Conservation (phyloP, 2,888 invertebrate species). For the Copidosoma aretas region DNA sequence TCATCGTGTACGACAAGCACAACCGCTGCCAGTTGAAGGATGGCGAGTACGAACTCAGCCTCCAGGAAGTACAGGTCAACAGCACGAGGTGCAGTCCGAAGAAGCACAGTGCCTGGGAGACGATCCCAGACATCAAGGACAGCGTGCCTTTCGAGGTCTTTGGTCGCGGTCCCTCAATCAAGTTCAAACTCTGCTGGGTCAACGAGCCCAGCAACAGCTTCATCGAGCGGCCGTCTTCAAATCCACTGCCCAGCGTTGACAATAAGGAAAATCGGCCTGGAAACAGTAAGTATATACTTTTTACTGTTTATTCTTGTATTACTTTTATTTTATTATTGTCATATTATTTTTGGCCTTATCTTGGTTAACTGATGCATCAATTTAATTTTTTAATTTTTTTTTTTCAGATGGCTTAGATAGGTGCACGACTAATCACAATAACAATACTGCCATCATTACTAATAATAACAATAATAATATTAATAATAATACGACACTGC, state of each 20-base stretch:
- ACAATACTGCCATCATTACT: conserved; percentile 56
- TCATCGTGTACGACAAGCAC: conserved; percentile 89
- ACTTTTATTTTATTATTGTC: conserved; percentile 13
- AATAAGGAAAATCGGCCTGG: conserved; percentile 63
- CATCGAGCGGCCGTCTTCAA: conserved; percentile 70
- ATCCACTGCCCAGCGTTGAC: conserved; percentile 56
- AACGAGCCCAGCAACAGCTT: conserved; percentile 73
- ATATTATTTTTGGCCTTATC: not conserved
- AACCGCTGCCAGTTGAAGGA: conserved; percentile 85
- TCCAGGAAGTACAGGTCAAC: conserved; percentile 72
- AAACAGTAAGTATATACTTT: conserved; percentile 48
- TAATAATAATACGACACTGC: conserved; percentile 58
- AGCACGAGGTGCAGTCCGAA: conserved; percentile 67
- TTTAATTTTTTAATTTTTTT: conserved; percentile 1
- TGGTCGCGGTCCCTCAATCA: conserved; percentile 80
- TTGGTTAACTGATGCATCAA: not conserved
- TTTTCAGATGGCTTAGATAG: conserved; percentile 46
- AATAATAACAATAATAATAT: conserved; percentile 57
- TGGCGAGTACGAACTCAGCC: conserved; percentile 87
- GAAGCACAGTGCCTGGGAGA: conserved; percentile 77
- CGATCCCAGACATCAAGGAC: conserved; percentile 67
- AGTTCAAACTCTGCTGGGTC: conserved; percentile 86
- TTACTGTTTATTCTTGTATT: conserved; percentile 3
- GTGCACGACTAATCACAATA: conserved; percentile 57
- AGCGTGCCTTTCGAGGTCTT: conserved; percentile 77